Evolutionary conservation across 2,113 vertebrate species (phyloP).

Genomic region (Etheostoma cragini): DNA sequence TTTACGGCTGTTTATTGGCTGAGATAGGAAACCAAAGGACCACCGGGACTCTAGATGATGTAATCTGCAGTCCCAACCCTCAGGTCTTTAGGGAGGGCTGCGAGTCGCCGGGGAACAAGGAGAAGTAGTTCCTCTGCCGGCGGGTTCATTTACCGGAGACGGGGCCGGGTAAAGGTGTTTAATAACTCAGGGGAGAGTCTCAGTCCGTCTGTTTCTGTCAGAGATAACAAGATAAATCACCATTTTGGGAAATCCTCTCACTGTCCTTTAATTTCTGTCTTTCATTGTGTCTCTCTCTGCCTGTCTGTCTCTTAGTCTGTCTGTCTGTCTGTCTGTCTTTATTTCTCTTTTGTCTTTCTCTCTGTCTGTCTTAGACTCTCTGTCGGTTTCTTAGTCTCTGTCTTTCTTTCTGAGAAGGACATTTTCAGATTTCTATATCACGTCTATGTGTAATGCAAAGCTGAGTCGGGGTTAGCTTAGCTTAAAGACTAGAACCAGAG

Average conservation of each 20-base stretch:
- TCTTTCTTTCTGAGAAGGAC: background rate
- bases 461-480: background rate
- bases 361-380: too few species aligned
- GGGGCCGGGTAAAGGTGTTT: constrained; percentile 8
- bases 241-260: too few species aligned
- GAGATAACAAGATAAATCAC: background rate
- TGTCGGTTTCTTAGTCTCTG: too few species aligned
- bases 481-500: background rate
- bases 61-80: background rate
- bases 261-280: too few species aligned
- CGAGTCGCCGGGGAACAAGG: background rate
- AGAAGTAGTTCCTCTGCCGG: constrained; percentile 21
- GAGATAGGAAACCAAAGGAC: background rate
- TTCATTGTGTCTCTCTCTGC: too few species aligned
- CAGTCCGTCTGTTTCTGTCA: background rate
- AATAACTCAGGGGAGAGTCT: constrained; percentile 24
- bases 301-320: too few species aligned
- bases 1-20: background rate
- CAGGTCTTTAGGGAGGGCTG: background rate
- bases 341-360: background rate
- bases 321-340: too few species aligned
- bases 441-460: background rate
- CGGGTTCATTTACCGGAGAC: constrained; percentile 31
- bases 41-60: background rate
- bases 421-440: background rate